Evolutionary conservation across 2,113 vertebrate species (phyloP).

Genomic region (Pionites leucogaster): DNA sequence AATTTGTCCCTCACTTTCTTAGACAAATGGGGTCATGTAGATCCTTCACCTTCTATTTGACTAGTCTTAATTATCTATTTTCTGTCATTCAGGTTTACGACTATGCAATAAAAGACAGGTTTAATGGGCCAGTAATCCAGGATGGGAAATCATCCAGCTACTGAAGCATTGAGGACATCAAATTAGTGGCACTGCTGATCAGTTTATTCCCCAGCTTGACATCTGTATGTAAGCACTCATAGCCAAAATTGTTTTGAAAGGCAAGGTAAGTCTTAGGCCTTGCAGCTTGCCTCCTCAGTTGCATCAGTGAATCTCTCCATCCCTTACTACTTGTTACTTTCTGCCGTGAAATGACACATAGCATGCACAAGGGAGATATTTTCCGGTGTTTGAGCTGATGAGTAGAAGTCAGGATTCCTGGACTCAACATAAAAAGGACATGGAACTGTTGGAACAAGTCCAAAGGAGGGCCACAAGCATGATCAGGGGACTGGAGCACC

Average conservation of each 20-base stretch:
- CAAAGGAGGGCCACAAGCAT: too few species aligned
- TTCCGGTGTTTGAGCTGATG: background rate
- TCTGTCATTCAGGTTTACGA: slow-evolving; percentile 62
- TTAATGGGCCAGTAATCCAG: slow-evolving; percentile 54
- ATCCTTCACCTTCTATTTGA: slow-evolving; percentile 24
- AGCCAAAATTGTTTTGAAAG: slow-evolving; percentile 33
- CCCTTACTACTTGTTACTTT: slow-evolving; percentile 21
- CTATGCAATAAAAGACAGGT: slow-evolving; percentile 43
- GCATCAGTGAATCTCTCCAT: background rate
- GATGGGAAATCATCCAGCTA: slow-evolving; percentile 50
- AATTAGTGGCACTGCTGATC: slow-evolving; percentile 16
- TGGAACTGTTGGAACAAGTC: too few species aligned
- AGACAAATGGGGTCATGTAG: background rate
- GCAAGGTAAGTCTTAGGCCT: slow-evolving; percentile 29
- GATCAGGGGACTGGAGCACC: too few species aligned
- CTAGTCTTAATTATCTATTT: slow-evolving; percentile 67
- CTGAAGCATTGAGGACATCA: slow-evolving; percentile 21
- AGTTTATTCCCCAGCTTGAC: background rate
- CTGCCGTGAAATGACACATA: background rate
- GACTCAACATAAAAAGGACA: too few species aligned
- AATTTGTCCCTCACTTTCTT: background rate
- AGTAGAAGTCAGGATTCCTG: background rate
- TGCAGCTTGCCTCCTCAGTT: background rate
- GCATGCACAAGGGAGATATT: background rate
- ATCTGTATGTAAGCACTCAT: slow-evolving; percentile 25